These are phyloP conservation scores for Ceratotherium simum DNA, from an alignment of 2,113 vertebrate species.

Conservation along the genomic window DNA sequence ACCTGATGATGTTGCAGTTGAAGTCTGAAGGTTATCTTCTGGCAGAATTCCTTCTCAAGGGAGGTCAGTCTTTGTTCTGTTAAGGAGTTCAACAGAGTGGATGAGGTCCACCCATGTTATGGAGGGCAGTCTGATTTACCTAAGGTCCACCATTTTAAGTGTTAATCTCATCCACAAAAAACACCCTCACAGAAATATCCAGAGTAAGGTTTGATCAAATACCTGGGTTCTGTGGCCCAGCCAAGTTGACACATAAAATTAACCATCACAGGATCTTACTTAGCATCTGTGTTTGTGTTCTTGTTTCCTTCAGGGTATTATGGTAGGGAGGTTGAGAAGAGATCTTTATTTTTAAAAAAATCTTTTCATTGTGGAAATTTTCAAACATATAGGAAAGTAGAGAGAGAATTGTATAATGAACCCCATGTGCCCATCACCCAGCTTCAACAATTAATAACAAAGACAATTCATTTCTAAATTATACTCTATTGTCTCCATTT, in stretches of 20 bases:
- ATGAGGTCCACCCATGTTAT: background rate
- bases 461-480: conserved; percentile 60
- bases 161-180: conserved; percentile 4
- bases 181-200: background rate
- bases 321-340: background rate
- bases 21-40: background rate
- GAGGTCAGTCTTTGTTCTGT: background rate
- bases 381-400: background rate
- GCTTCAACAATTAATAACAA: background rate
- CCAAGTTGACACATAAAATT: background rate
- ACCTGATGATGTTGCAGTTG: background rate
- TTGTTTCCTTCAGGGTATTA: conserved; percentile 21
- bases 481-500: conserved; percentile 49
- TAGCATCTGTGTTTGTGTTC: conserved; percentile 20
- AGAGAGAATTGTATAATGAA: conserved; percentile 26
- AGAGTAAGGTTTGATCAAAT: background rate
- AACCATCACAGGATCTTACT: background rate
- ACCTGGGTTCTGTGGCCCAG: background rate
- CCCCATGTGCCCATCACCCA: background rate
- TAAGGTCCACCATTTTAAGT: background rate
- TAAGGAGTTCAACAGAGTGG: background rate
- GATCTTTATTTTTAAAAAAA: background rate
- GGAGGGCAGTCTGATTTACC: background rate
- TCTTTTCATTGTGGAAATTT: background rate
- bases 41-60: background rate